phyloP scores from a whole-genome alignment of 1,140 invertebrate species.

The Streblospio benedicti region DNA sequence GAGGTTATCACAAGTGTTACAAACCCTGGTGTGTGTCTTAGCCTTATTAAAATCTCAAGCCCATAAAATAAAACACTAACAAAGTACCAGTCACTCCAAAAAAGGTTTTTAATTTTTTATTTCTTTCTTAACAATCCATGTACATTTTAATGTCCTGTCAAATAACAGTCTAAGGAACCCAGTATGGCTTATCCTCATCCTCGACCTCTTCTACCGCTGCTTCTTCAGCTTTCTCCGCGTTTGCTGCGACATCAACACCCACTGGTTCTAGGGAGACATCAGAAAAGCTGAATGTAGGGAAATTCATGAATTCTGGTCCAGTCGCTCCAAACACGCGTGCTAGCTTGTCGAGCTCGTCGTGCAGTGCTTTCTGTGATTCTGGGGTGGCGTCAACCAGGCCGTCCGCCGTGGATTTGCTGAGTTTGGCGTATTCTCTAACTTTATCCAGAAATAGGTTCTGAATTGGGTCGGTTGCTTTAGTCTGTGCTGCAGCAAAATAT shows the following conservation, averaged over 20 bases:
- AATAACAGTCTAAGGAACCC: constrained; percentile 1
- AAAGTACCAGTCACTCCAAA: too few species aligned
- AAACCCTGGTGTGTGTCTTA: too few species aligned
- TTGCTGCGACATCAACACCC: constrained; percentile 15
- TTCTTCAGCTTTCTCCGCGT: background rate
- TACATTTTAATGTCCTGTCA: too few species aligned
- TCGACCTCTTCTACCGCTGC: constrained; percentile 15
- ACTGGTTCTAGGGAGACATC: constrained; percentile 27
- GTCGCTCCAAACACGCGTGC: constrained; percentile 66
- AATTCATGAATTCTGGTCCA: constrained; percentile 75
- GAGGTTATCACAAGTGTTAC: too few species aligned
- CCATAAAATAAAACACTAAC: too few species aligned
- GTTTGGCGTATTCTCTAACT: constrained; percentile 76
- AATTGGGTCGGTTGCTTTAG: constrained; percentile 73
- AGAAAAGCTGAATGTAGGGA: constrained; percentile 71
- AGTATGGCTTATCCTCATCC: constrained; percentile 21
- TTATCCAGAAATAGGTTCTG: constrained; percentile 89
- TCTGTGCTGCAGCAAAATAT: too few species aligned
- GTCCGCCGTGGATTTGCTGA: constrained; percentile 61
- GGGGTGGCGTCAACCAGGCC: constrained; percentile 73
- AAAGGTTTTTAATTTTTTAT: too few species aligned
- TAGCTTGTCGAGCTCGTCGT: constrained; percentile 70
- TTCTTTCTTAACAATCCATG: too few species aligned
- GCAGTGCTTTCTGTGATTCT: constrained; percentile 62
- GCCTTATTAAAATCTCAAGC: too few species aligned